A percentile compares a stretch with the other conserved stretches of the same genome.
Evolutionary conservation across 2,888 invertebrate genomes (phyloP).

Genomic region (Artemia sinica): DNA sequence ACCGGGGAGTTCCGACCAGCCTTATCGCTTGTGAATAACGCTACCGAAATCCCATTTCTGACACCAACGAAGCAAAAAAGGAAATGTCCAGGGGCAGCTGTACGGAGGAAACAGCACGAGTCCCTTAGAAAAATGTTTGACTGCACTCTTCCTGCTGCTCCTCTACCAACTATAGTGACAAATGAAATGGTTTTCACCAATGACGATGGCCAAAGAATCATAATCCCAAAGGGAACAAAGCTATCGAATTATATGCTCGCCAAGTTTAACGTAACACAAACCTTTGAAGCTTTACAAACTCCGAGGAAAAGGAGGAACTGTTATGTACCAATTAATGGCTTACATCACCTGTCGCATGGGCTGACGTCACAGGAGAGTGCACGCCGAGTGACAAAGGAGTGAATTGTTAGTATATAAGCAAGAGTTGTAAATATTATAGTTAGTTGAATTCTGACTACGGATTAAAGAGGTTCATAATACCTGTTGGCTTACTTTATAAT

Average conservation of each 20-base stretch:
- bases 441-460: too few relatives aligned
- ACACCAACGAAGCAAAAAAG: not conserved
- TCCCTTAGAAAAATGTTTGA: not conserved
- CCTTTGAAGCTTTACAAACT: too few relatives aligned
- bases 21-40: not conserved
- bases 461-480: too few relatives aligned
- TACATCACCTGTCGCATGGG: too few relatives aligned
- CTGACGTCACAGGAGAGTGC: too few relatives aligned
- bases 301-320: too few relatives aligned
- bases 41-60: not conserved
- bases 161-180: not conserved
- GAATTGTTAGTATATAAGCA: too few relatives aligned
- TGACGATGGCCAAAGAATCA: not conserved
- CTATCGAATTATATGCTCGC: not conserved
- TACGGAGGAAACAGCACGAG: not conserved
- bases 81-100: not conserved
- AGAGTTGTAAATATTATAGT: too few relatives aligned
- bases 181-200: not conserved
- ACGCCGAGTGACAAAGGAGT: too few relatives aligned
- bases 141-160: not conserved
- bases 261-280: not conserved
- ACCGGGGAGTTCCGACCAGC: not conserved
- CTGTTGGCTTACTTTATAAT: too few relatives aligned
- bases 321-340: too few relatives aligned
- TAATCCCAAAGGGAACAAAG: not conserved